Conservation (phyloP, 1,140 invertebrate species). For the Bathynomus jamesi region DNA sequence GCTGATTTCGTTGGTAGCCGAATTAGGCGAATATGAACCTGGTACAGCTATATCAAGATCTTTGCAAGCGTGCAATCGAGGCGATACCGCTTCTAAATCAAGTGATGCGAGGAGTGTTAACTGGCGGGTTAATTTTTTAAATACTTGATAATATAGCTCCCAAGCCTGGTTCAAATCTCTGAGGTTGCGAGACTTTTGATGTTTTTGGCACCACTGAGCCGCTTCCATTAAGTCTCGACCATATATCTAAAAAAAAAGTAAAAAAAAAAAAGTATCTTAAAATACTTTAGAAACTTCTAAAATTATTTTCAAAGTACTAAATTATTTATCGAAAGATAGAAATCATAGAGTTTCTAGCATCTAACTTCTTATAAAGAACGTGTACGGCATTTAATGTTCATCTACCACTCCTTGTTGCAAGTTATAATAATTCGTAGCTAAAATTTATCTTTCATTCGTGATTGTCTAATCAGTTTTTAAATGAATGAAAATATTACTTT, state of each 20-base stretch:
- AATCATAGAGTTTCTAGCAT: too few relatives aligned
- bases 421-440: too few relatives aligned
- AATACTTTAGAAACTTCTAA: too few relatives aligned
- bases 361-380: too few relatives aligned
- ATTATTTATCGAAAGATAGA: too few relatives aligned
- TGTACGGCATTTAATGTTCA: too few relatives aligned
- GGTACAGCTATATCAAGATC: constrained; percentile 91
- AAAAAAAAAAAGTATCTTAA: too few relatives aligned
- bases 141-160: constrained; percentile 98
- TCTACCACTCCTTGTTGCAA: too few relatives aligned
- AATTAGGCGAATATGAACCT: constrained; percentile 87
- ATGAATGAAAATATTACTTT: too few relatives aligned
- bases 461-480: too few relatives aligned
- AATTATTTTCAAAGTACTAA: too few relatives aligned
- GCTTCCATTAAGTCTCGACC: constrained; percentile 88
- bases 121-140: constrained; percentile 87
- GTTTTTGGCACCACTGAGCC: constrained; percentile 80
- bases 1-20: constrained; percentile 75
- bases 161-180: constrained; percentile 94
- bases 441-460: too few relatives aligned
- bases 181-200: constrained; percentile 62
- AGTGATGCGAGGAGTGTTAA: constrained; percentile 78
- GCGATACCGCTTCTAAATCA: constrained; percentile 75
- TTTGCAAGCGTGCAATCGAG: constrained; percentile 74
- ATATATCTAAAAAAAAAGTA: constrained; percentile 57